Conservation (phyloP, 2,888 invertebrate genomes). For the Trichopoda pennipes region DNA sequence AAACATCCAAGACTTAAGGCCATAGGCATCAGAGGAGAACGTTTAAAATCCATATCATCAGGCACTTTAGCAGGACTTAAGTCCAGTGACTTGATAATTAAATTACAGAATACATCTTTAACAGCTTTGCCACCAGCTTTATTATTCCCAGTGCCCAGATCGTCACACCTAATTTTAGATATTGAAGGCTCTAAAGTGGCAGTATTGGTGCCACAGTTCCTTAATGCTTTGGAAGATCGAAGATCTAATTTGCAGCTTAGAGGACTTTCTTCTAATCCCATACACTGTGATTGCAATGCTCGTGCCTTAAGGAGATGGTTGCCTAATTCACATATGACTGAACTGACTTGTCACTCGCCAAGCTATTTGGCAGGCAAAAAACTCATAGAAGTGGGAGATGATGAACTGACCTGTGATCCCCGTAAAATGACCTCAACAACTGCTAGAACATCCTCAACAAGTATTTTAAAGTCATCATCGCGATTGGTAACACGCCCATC, state of each 20-base stretch:
- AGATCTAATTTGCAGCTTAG: slow-evolving; percentile 87
- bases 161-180: slow-evolving; percentile 89
- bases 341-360: slow-evolving; percentile 86
- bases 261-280: slow-evolving; percentile 90
- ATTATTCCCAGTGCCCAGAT: slow-evolving; percentile 92
- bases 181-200: slow-evolving; percentile 89
- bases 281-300: slow-evolving; percentile 92
- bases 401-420: slow-evolving; percentile 90
- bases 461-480: slow-evolving; percentile 76
- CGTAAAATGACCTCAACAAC: slow-evolving; percentile 82
- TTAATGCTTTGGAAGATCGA: slow-evolving; percentile 91
- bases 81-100: slow-evolving; percentile 86
- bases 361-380: slow-evolving; percentile 86
- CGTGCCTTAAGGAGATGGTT: slow-evolving; percentile 90
- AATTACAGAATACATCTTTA: slow-evolving; percentile 90
- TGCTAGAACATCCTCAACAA: slow-evolving; percentile 72
- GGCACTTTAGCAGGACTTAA: slow-evolving; percentile 92
- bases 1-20: slow-evolving; percentile 89
- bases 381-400: slow-evolving; percentile 89
- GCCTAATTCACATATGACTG: slow-evolving; percentile 84
- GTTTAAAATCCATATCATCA: slow-evolving; percentile 89
- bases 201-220: slow-evolving; percentile 88
- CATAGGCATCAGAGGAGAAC: slow-evolving; percentile 87
- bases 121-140: slow-evolving; percentile 89
- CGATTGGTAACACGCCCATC: slow-evolving; percentile 79